These are phyloP conservation scores for Drosophila falleni DNA, from an alignment of 2,888 invertebrate species.

Conservation along the genomic window DNA sequence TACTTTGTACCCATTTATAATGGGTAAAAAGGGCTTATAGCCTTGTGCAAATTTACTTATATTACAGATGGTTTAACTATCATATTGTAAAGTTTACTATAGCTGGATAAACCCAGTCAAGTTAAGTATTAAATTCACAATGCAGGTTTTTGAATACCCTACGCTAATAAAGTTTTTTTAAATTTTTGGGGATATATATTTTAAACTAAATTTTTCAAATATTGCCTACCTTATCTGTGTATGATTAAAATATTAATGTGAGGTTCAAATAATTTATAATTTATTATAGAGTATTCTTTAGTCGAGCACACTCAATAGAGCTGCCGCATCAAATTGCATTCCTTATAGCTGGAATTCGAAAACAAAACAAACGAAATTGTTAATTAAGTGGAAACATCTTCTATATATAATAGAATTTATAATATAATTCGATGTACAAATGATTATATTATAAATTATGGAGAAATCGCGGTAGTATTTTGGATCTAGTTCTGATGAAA, in stretches of 20 bases:
- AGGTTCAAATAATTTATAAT: not conserved
- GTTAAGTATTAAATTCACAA: not conserved
- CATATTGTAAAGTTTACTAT: not conserved
- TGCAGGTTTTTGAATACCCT: not conserved
- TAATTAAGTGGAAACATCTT: slow-evolving; percentile 15
- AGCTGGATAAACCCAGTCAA: not conserved
- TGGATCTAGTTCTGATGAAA: slow-evolving; percentile 21
- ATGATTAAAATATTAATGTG: not conserved
- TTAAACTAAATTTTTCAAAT: not conserved
- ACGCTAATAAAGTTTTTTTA: not conserved
- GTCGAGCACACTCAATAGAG: not conserved
- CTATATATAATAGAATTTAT: not conserved
- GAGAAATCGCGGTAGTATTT: slow-evolving; percentile 10
- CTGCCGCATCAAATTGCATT: slow-evolving; percentile 14
- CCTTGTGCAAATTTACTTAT: not conserved
- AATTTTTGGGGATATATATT: not conserved
- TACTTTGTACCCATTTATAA: slow-evolving; percentile 1
- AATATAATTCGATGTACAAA: not conserved
- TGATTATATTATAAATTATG: not conserved
- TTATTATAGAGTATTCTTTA: not conserved
- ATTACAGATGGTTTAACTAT: not conserved
- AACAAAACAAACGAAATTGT: not conserved
- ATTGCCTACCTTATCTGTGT: not conserved
- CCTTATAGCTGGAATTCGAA: slow-evolving; percentile 2
- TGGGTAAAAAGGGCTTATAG: not conserved